Conservation (phyloP, 2,113 vertebrate species). For the Lanius collurio region DNA sequence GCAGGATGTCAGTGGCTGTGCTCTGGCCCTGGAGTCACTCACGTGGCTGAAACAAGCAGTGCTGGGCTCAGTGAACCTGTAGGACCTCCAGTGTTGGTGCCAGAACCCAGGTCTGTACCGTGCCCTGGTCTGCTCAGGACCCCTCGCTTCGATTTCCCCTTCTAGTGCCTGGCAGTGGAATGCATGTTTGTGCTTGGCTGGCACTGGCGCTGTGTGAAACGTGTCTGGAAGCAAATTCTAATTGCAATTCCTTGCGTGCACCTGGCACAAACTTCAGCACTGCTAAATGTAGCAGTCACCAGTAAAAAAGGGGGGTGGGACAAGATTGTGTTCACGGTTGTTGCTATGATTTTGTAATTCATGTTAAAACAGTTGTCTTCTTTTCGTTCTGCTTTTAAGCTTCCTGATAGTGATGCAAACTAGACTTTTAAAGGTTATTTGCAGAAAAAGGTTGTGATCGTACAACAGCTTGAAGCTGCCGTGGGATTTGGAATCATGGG, state of each 20-base stretch:
- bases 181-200: not conserved
- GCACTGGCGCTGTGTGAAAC: not conserved
- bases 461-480: not conserved
- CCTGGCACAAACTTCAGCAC: not conserved
- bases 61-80: not conserved
- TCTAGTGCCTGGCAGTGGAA: not conserved
- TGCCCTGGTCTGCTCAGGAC: not conserved
- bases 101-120: not conserved
- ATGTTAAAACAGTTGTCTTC: not conserved
- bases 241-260: not conserved
- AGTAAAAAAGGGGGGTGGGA: not conserved
- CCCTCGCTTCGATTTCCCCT: not conserved
- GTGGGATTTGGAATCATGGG: not conserved
- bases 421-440: not conserved
- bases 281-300: not conserved
- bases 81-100: not conserved
- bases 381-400: not conserved
- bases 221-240: not conserved
- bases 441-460: not conserved
- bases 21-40: not conserved
- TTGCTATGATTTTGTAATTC: not conserved
- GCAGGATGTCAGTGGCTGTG: not conserved
- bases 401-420: not conserved
- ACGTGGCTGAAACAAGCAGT: rapidly evolving
- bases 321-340: not conserved